Conservation (phyloP, 2,797 vertebrate species). For the Ceyx erithaca region DNA sequence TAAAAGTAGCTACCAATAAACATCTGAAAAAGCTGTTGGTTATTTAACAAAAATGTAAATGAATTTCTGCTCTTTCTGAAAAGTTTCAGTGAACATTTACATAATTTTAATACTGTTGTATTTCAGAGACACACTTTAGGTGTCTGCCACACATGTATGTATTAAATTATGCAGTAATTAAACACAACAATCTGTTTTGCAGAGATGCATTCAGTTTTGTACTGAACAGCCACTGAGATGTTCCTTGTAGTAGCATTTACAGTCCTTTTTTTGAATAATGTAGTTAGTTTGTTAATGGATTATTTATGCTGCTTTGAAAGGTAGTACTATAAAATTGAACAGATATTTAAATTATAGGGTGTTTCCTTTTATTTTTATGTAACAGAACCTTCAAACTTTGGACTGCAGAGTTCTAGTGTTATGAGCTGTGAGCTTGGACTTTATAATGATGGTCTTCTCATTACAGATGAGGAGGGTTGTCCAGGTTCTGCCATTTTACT, state of each 20-base stretch:
- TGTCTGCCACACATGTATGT: background rate
- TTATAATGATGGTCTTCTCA: background rate
- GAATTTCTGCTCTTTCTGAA: background rate
- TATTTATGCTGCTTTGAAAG: background rate
- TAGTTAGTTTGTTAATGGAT: background rate
- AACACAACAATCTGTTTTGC: background rate
- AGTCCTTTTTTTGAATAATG: background rate
- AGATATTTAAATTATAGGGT: background rate
- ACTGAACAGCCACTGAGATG: background rate
- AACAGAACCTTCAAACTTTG: background rate
- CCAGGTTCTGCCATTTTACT: background rate
- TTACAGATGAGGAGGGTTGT: background rate
- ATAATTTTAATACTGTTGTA: background rate
- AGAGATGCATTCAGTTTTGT: background rate
- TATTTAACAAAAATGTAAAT: background rate
- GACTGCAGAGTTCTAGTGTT: background rate
- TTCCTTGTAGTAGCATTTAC: background rate
- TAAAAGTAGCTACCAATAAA: constrained; percentile 1
- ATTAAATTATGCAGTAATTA: background rate
- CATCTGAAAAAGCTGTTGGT: background rate
- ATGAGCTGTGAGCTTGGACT: background rate
- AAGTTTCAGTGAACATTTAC: background rate
- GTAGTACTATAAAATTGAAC: background rate
- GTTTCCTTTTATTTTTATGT: background rate
- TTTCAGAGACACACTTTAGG: background rate